Evolutionary conservation across 2,888 invertebrate species (phyloP), one percentile per base, ranked within the genome.

Genomic region (Resseliella maxima): DNA sequence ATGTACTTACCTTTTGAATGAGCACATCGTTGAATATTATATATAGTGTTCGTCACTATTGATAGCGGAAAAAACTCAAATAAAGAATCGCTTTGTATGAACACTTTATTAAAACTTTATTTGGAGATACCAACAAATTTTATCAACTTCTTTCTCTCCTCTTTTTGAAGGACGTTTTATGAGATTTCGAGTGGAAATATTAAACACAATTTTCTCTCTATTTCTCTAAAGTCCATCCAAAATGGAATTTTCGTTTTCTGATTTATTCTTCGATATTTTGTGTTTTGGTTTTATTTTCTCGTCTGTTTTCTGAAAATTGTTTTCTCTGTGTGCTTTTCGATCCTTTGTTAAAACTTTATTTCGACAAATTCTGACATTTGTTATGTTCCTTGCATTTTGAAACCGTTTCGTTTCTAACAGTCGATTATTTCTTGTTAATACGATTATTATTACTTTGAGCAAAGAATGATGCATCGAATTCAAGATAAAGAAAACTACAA

Each of bases 41-140:
- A n/a, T n/a, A n/a, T 41, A 41, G 41, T 8, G 41, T 8, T 41
- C 6, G 41, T 8, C 12, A 12, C 6, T 5, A 12, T 41, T 41
- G 41, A 41, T 41, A 12, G 41, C 41, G 12, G 41, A 50, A 50
- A 59, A 27, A 59, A 27, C 3, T 72, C 72, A 72, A 31, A 72
- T 12, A 72, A 31, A 12, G 15, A 21, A 31, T 72, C 31, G 72
- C n/a, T 2, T 72, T 72, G 1, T 72, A 31, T 72, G 72, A 72
- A 72, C 72, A 72, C 72, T 72, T 72, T 72, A 72, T 72, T 72
- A 31, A 72, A 72, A 72, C 72, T 72, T 72, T 72, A 8, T 72
- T 72, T 72, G 0, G 72, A 72, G 31, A 72, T 18, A 35, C 72
- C 72, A 72, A 72, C 72, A 72, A 72, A 12, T 6, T 18, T 31